These are phyloP conservation scores for Ceratina australensis DNA, from an alignment of 1,140 invertebrate species.

Conservation along the genomic window DNA sequence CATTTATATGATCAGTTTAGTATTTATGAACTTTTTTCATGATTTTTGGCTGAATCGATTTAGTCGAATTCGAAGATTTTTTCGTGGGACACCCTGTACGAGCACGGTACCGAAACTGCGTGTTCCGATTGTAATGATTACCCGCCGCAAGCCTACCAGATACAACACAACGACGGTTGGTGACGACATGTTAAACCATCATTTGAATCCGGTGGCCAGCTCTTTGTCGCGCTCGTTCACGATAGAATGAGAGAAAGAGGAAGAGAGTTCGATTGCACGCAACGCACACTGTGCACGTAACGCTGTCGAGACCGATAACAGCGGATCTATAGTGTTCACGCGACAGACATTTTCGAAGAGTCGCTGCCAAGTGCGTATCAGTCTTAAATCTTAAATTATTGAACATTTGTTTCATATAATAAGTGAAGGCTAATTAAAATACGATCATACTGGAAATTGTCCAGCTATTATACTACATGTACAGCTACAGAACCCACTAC, in stretches of 20 bases:
- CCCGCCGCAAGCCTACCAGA: constrained; percentile 36
- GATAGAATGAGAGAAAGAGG: no score
- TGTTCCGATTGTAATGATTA: constrained; percentile 58
- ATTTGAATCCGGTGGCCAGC: constrained; percentile 53
- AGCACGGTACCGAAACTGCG: background rate
- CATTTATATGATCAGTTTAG: no score
- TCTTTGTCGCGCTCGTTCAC: constrained; percentile 56
- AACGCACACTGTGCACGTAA: constrained; percentile 49
- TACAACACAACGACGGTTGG: constrained; percentile 55
- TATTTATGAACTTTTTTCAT: no score
- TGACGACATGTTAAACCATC: constrained; percentile 67
- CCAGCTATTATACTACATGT: no score
- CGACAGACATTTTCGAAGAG: constrained; percentile 7
- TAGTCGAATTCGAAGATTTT: no score
- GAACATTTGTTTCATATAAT: no score
- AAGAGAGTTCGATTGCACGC: constrained; percentile 63
- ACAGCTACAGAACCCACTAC: no score
- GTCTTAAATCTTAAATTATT: no score
- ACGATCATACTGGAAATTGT: no score
- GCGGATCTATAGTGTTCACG: background rate
- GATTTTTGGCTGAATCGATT: no score
- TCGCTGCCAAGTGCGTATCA: background rate
- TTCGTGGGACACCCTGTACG: background rate
- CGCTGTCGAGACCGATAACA: constrained; percentile 21
- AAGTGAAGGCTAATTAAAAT: no score